Conservation (phyloP, 2,113 vertebrate genomes). For the Uropsilus gracilis region DNA sequence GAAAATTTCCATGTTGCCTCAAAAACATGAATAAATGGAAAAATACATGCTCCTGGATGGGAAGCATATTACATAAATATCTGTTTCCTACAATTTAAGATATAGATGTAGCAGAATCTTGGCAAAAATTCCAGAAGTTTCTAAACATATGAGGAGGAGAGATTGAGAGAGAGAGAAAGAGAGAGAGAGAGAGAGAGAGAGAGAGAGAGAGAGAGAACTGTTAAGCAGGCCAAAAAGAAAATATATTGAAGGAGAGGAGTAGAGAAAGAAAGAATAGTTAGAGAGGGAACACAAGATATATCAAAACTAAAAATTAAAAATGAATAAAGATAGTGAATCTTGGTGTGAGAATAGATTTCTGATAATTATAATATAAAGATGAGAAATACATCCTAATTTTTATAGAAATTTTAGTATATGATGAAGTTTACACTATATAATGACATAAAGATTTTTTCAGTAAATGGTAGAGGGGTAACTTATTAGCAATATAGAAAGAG, state of each 20-base stretch:
- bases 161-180: not conserved
- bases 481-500: not conserved
- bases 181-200: not conserved
- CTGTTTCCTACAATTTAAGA: not conserved
- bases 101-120: conserved; percentile 23
- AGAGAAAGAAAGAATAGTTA: not conserved
- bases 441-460: not conserved
- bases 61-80: conserved; percentile 25
- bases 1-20: conserved; percentile 5
- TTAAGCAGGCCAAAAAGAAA: conserved; percentile 1
- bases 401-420: conserved; percentile 19
- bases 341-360: not conserved
- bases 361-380: not conserved
- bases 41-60: conserved; percentile 14
- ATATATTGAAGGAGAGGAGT: not conserved
- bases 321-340: not conserved
- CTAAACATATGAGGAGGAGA: conserved; percentile 17
- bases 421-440: conserved; percentile 13
- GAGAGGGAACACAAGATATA: not conserved
- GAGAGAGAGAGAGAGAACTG: conserved; percentile 10
- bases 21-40: conserved; percentile 33
- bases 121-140: conserved; percentile 13
- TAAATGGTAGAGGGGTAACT: not conserved
- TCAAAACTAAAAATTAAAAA: not conserved
- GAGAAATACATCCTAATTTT: conserved; percentile 5